Conservation (phyloP, 2,113 vertebrate species). For the Crotalus horridus region DNA sequence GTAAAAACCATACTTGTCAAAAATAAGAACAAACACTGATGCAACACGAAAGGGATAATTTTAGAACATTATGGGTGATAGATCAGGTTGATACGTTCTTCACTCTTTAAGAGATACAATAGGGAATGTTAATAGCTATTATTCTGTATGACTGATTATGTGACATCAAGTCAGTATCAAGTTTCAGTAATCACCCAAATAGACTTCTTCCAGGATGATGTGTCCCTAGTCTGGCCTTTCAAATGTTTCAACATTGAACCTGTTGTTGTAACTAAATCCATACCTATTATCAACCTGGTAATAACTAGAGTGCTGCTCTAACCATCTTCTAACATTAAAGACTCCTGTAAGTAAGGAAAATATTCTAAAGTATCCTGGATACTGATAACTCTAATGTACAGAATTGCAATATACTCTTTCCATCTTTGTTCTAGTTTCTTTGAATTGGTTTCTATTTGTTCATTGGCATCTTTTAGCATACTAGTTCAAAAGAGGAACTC, state of each 20-base stretch:
- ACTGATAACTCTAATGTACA: background rate
- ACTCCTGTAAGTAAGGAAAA: background rate
- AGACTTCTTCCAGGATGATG: too few relatives aligned
- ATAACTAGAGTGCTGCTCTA: background rate
- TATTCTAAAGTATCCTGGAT: background rate
- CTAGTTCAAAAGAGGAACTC: background rate
- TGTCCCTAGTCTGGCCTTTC: too few relatives aligned
- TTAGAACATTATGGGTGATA: background rate
- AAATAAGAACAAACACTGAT: background rate
- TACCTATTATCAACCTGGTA: background rate
- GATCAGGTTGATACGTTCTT: background rate
- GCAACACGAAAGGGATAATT: background rate
- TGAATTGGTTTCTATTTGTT: background rate
- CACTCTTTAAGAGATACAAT: background rate
- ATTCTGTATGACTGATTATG: background rate
- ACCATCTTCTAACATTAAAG: background rate
- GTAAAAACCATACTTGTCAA: background rate
- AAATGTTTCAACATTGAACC: too few relatives aligned
- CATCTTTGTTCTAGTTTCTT: background rate
- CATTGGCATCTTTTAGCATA: background rate
- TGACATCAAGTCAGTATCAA: background rate
- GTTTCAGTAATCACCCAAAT: background rate
- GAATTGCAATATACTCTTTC: background rate
- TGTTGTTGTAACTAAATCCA: background rate
- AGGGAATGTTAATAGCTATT: background rate